Evolutionary conservation across 2,888 invertebrate species (phyloP).

Genomic region (Achlya flavicornis): DNA sequence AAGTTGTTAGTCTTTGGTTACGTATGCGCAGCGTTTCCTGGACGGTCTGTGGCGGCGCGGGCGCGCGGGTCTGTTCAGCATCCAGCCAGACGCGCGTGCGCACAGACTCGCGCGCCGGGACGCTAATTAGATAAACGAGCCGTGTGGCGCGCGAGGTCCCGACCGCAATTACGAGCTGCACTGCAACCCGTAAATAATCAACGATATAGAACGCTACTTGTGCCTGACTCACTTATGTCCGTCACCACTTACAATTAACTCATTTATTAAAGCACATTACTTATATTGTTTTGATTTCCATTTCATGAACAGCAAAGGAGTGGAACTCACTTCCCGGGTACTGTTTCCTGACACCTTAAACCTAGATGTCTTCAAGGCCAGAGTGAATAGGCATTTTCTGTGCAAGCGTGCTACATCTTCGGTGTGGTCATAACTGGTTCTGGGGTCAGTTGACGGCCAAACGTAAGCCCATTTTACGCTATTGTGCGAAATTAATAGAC

Average conservation of each 20-base stretch:
- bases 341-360: too few species aligned
- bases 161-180: conserved; percentile 78
- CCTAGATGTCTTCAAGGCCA: too few species aligned
- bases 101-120: conserved; percentile 57
- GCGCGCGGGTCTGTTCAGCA: conserved; percentile 14
- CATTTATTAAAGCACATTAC: conserved; percentile 12
- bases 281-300: not conserved
- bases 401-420: too few species aligned
- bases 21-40: not conserved
- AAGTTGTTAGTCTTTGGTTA: not conserved
- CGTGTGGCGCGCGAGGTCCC: conserved; percentile 74
- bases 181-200: conserved; percentile 76
- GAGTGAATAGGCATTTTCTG: too few species aligned
- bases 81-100: conserved; percentile 25
- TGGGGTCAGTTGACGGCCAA: too few species aligned
- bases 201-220: conserved; percentile 72
- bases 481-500: too few species aligned
- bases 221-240: conserved; percentile 66
- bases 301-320: not conserved
- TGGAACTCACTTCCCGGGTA: too few species aligned
- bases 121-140: conserved; percentile 82
- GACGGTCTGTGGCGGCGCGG: not conserved
- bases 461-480: too few species aligned
- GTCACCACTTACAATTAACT: conserved; percentile 43
- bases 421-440: too few species aligned